Conservation (phyloP, 1,140 invertebrate species). For the Drosophila kohkoa region DNA sequence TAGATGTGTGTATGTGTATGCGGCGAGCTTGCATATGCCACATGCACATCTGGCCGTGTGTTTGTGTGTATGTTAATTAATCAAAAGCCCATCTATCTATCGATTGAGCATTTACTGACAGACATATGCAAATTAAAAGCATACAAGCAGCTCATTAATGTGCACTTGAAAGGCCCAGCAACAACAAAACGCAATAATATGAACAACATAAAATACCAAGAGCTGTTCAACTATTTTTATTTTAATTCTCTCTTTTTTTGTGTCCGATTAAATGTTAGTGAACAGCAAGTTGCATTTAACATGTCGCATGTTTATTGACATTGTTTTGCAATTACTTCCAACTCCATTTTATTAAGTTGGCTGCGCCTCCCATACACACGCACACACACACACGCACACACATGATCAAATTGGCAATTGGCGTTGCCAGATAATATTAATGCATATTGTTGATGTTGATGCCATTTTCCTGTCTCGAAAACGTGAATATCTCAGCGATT, state of each 20-base stretch:
- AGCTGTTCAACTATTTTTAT: background rate
- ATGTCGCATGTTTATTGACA: constrained; percentile 9
- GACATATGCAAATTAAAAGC: constrained; percentile 82
- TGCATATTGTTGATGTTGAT: background rate
- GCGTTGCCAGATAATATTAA: background rate
- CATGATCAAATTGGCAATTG: background rate
- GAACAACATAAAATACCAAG: constrained; percentile 7
- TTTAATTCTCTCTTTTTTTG: background rate
- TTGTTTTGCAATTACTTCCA: background rate
- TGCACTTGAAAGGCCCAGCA: constrained; percentile 54
- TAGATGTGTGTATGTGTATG: constrained; percentile 5
- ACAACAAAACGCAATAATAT: constrained; percentile 14
- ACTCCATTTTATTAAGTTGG: background rate
- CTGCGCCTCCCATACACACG: background rate
- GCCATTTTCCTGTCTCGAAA: constrained; percentile 41
- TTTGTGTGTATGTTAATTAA: constrained; percentile 75
- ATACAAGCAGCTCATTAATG: constrained; percentile 82
- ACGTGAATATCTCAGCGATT: constrained; percentile 72
- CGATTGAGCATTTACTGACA: constrained; percentile 77
- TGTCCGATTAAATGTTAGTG: constrained; percentile 1
- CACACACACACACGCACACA: background rate
- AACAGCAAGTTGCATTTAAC: constrained; percentile 7
- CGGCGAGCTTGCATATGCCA: constrained; percentile 11
- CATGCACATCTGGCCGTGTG: constrained; percentile 20
- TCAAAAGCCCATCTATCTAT: constrained; percentile 80